phyloP scores from a whole-genome alignment of 2,797 vertebrate genomes.

The Acipenser ruthenus region DNA sequence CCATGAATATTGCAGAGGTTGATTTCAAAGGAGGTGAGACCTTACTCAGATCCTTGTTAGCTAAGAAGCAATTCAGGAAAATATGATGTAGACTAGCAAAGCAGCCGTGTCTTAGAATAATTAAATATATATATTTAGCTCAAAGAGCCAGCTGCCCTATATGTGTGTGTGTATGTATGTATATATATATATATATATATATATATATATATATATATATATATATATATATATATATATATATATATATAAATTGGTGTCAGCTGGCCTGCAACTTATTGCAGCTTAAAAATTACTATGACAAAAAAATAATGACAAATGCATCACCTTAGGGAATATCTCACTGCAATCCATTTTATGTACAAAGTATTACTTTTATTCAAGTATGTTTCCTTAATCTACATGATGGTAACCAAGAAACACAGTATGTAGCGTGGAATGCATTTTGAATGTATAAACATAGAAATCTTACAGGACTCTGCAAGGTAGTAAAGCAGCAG shows the following conservation, averaged over 20 bases:
- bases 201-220: too few relatives aligned
- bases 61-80: slow-evolving; percentile 13
- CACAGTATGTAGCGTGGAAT: background rate
- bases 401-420: slow-evolving; percentile 5
- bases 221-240: too few relatives aligned
- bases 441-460: background rate
- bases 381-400: slow-evolving; percentile 13
- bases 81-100: slow-evolving; percentile 23
- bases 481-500: slow-evolving; percentile 27
- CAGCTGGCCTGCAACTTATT: background rate
- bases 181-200: too few relatives aligned
- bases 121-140: too few relatives aligned
- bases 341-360: background rate
- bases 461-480: slow-evolving; percentile 16
- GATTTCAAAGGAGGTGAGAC: slow-evolving; percentile 50
- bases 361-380: slow-evolving; percentile 7
- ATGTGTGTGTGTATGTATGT: too few relatives aligned
- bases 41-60: slow-evolving; percentile 57
- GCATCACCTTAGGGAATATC: background rate
- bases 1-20: slow-evolving; percentile 57
- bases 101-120: background rate
- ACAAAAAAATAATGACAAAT: slow-evolving; percentile 1
- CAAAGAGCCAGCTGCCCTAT: too few relatives aligned
- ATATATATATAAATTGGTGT: background rate
- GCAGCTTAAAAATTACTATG: slow-evolving; percentile 2